Percentiles rank a stretch among this genome's conserved stretches.
phyloP scores from a whole-genome alignment of 2,888 invertebrate species.

The Microchrysa polita region DNA sequence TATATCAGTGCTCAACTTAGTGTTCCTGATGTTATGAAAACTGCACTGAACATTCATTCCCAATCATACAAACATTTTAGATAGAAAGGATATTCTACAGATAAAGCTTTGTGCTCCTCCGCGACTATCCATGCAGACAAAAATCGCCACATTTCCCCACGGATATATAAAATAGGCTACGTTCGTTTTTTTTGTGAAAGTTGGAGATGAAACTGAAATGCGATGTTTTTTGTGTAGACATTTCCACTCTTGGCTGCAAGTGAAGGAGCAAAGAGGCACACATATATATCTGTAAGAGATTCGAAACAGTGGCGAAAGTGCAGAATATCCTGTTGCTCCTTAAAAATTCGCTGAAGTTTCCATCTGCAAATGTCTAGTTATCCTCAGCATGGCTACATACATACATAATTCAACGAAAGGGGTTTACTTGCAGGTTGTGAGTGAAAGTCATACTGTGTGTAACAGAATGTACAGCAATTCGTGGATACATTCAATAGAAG shows the following conservation, averaged over 20 bases:
- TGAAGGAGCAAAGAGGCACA: no score
- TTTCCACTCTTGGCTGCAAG: neutral
- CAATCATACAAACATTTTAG: neutral
- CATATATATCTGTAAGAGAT: neutral
- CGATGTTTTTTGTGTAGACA: constrained; percentile 21
- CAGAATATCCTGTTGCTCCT: neutral
- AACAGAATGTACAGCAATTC: no score
- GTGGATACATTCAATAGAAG: no score
- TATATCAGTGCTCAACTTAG: constrained; percentile 14
- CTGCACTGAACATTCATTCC: neutral
- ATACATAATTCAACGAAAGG: no score
- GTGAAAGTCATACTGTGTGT: no score
- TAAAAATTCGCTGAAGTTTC: neutral
- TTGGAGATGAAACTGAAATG: neutral
- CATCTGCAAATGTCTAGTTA: neutral
- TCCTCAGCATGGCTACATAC: neutral
- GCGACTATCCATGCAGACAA: neutral
- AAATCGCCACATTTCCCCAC: neutral
- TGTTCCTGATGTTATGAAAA: constrained; percentile 4
- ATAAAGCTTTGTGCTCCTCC: neutral
- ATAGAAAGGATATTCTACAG: neutral
- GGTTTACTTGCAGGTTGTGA: no score
- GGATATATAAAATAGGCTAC: neutral
- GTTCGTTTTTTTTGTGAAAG: neutral
- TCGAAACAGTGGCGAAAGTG: neutral